Evolutionary conservation across 2,113 vertebrate species (phyloP).

Genomic region (Euleptes europaea): DNA sequence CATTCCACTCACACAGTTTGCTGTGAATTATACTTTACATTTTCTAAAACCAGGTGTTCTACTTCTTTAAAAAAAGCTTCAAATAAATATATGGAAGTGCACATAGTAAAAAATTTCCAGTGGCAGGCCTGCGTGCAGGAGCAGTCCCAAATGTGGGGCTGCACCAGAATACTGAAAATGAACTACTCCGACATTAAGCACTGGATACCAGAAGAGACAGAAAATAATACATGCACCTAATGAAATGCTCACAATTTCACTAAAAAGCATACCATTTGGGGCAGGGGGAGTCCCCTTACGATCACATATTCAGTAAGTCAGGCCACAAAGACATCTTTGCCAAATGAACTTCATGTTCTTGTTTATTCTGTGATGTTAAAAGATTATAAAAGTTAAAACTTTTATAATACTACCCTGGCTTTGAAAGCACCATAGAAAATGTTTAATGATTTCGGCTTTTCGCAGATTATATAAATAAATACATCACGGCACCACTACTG

Average conservation of each 20-base stretch:
- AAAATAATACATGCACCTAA: not conserved
- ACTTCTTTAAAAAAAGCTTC: no score
- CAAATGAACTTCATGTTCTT: not conserved
- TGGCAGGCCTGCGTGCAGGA: no score
- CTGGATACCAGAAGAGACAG: not conserved
- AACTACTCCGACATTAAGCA: not conserved
- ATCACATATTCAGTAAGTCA: not conserved
- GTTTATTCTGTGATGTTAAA: not conserved
- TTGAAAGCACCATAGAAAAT: not conserved
- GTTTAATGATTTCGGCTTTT: not conserved
- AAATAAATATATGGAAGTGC: no score
- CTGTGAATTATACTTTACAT: no score
- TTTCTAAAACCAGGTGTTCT: no score
- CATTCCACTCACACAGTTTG: no score
- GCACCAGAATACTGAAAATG: no score
- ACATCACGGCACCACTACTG: not conserved
- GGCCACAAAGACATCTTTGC: not conserved
- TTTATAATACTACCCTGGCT: not conserved
- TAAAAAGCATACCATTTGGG: not conserved
- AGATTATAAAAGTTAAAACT: not conserved
- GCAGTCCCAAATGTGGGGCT: no score
- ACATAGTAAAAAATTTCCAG: no score
- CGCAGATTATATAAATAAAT: not conserved
- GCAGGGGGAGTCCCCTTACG: not conserved
- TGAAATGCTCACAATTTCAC: not conserved